These are phyloP conservation scores for Motacilla tschutschensis DNA, from an alignment of 2,113 vertebrate genomes.

Conservation along the genomic window DNA sequence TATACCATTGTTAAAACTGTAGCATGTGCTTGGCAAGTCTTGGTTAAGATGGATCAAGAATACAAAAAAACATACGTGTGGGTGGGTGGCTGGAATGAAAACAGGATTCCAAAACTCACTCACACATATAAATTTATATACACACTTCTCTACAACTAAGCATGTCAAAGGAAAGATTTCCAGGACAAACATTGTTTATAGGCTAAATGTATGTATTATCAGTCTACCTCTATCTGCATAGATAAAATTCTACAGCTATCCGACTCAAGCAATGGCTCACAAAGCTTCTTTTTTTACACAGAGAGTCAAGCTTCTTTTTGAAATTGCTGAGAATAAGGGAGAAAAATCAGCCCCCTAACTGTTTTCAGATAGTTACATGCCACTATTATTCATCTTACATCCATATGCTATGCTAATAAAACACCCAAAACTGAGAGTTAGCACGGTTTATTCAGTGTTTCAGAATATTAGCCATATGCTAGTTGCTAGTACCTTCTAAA, in stretches of 20 bases:
- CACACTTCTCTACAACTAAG: background rate
- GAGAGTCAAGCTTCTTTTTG: rapidly evolving
- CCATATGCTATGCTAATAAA: background rate
- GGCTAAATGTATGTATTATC: background rate
- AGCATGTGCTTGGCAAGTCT: background rate
- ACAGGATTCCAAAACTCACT: background rate
- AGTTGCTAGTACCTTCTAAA: background rate
- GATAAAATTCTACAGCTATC: background rate
- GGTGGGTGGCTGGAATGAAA: background rate
- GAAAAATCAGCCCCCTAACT: background rate
- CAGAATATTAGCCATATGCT: background rate
- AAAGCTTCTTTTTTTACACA: background rate
- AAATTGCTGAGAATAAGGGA: background rate
- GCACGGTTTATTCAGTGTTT: background rate
- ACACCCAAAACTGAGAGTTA: background rate
- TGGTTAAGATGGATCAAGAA: background rate
- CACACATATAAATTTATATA: background rate
- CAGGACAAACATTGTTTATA: background rate
- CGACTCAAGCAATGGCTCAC: background rate
- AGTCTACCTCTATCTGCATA: background rate
- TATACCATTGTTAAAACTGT: background rate
- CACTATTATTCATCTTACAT: background rate
- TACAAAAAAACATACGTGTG: rapidly evolving
- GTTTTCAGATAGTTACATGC: background rate
- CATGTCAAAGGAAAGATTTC: background rate